phyloP scores from a whole-genome alignment of 1,140 invertebrate genomes.

The Drosophila ananassae region DNA sequence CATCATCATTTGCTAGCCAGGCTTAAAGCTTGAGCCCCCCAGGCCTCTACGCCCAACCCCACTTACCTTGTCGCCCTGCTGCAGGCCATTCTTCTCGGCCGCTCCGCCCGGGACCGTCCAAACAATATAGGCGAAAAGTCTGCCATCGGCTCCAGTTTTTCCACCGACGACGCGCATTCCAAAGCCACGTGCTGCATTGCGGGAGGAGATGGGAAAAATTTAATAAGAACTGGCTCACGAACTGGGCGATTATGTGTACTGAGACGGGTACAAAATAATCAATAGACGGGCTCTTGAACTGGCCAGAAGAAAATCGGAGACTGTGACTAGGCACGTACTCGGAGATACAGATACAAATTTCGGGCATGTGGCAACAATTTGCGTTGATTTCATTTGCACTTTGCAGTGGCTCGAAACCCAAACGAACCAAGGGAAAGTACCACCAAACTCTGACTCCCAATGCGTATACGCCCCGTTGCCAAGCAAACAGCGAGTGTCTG shows the following conservation, averaged over 20 bases:
- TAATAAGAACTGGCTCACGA: slow-evolving; percentile 54
- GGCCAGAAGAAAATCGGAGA: slow-evolving; percentile 14
- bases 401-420: slow-evolving; percentile 53
- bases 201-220: slow-evolving; percentile 41
- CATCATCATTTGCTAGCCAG: slow-evolving; percentile 17
- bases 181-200: slow-evolving; percentile 91
- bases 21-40: background rate
- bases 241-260: slow-evolving; percentile 49
- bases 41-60: no score
- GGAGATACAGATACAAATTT: slow-evolving; percentile 60
- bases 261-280: slow-evolving; percentile 50
- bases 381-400: slow-evolving; percentile 80
- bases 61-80: slow-evolving; percentile 93
- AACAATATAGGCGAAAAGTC: slow-evolving; percentile 94
- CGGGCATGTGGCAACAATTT: slow-evolving; percentile 74
- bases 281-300: slow-evolving; percentile 54
- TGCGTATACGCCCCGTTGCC: slow-evolving; percentile 57
- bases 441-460: slow-evolving; percentile 9
- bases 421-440: slow-evolving; percentile 8
- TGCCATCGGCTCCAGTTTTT: slow-evolving; percentile 92
- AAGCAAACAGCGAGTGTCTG: slow-evolving; percentile 19
- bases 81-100: slow-evolving; percentile 93
- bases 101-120: slow-evolving; percentile 95
- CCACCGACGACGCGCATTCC: slow-evolving; percentile 97
- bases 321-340: slow-evolving; percentile 53